Base-by-base conservation (phyloP, 2,888 invertebrate species). In the Apodemia hepburni region DNA sequence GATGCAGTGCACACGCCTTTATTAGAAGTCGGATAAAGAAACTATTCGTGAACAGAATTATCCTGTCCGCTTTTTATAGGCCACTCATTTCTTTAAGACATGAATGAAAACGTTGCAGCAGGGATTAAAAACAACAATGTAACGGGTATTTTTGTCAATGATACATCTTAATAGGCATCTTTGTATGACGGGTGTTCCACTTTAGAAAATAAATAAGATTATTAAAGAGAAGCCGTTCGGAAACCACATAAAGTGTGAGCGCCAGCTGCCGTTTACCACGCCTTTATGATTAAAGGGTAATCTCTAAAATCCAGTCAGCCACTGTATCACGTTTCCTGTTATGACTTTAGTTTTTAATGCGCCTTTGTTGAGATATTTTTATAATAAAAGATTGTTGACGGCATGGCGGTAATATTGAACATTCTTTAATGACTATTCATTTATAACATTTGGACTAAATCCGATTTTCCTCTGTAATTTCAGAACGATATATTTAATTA, bases 261-360 rank as follows among this genome's bases (percentile, higher is more conserved):
- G 75, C 85, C 90, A 89, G 89, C 89, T 90, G 89, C 85, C 77
- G 78, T 74, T 77, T 71, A 81, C 87, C 85, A 82, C 85, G 81
- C 75, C 73, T 82, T 87, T 87, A 85, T 85, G 87, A 88, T 86
- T 86, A 87, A 88, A 87, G 87, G 82, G 79, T 81, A 75, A 78
- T 84, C 77, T 78, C 81, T 75, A 75, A 74, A 76, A 74, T 77
- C 78, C 75, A 77, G 75, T 77, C 78, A 73, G 78, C 82, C 84
- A 81, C 83, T 79, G 80, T 88, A 90, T 91, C 89, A 85, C 76
- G 76, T 91, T 90, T 87, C 90, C 88, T 88, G 89, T 91, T 91
- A 90, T 91, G 85, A 87, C 87, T 89, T 84, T 75, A 87, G 80
- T 85, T 87, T 88, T 90, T 87, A 85, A 88, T 85, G 78, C 75